A percentile compares a stretch with the other conserved stretches of the same genome.
Evolutionary conservation across 2,113 vertebrate genomes (phyloP).

Genomic region (Amblyornis subalaris): DNA sequence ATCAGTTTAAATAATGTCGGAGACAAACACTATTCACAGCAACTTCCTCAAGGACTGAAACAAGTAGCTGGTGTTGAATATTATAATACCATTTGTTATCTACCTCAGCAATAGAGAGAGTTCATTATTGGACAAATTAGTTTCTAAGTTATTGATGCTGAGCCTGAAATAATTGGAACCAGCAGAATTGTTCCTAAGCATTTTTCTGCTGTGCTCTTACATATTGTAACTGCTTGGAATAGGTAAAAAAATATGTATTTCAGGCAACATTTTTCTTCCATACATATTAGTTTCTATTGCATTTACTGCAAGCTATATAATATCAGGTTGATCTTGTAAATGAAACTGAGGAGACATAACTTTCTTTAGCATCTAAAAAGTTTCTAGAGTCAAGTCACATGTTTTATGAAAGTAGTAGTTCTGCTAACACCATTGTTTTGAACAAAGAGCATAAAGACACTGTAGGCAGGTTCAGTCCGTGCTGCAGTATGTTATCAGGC

Average conservation of each 20-base stretch:
- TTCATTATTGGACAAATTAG: conserved; percentile 70
- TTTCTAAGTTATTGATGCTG: conserved; percentile 57
- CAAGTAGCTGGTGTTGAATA: conserved; percentile 47
- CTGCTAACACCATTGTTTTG: background rate
- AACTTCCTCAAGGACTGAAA: conserved; percentile 28
- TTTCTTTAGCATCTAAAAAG: background rate
- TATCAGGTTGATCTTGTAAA: background rate
- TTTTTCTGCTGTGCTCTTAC: conserved; percentile 46
- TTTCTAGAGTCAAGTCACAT: background rate
- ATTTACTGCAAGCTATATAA: background rate
- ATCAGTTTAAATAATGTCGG: conserved; percentile 12
- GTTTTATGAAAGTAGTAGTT: background rate
- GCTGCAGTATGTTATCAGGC: background rate
- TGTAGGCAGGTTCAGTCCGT: background rate
- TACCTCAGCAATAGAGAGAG: conserved; percentile 46
- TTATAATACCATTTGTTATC: conserved; percentile 32
- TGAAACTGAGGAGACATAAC: background rate
- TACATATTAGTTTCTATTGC: background rate
- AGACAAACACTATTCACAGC: background rate
- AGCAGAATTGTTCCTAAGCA: conserved; percentile 3
- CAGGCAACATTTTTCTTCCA: background rate
- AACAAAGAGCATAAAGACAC: background rate
- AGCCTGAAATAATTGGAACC: conserved; percentile 54
- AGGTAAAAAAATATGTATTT: background rate
- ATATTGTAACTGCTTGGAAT: conserved; percentile 3